Conservation (phyloP, 2,797 vertebrate genomes). For the Artibeus lituratus region DNA sequence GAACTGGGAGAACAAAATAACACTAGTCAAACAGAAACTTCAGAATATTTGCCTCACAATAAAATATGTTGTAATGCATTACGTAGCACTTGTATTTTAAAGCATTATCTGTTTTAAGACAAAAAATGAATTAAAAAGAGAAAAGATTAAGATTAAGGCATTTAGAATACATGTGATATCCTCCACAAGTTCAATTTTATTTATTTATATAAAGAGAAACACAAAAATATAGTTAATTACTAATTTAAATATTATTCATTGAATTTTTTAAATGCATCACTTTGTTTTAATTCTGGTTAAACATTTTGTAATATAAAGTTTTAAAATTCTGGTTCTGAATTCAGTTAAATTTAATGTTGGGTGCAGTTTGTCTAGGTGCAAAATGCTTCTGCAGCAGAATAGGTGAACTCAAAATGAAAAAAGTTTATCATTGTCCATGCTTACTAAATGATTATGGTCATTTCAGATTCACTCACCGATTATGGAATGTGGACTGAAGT, state of each 20-base stretch:
- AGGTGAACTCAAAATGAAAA: not conserved
- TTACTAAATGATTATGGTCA: not conserved
- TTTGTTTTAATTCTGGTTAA: not conserved
- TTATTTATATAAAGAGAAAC: not conserved
- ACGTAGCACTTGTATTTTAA: not conserved
- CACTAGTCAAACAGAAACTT: not conserved
- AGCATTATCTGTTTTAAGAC: not conserved
- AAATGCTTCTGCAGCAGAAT: not conserved
- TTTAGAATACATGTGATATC: not conserved
- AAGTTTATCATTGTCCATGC: not conserved
- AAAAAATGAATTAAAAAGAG: not conserved
- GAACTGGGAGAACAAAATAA: not conserved
- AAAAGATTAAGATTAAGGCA: not conserved
- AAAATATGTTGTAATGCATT: not conserved
- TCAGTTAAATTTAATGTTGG: constrained; percentile 4
- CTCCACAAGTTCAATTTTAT: not conserved
- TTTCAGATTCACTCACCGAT: not conserved
- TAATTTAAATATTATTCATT: not conserved
- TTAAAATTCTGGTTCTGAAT: not conserved
- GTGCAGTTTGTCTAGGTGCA: not conserved
- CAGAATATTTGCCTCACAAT: not conserved
- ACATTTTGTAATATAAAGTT: not conserved
- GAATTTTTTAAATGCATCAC: not conserved
- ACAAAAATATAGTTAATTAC: not conserved
- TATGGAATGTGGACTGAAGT: not conserved